Evolutionary conservation across 2,113 vertebrate species (phyloP).

Genomic region (Ascaphus truei): DNA sequence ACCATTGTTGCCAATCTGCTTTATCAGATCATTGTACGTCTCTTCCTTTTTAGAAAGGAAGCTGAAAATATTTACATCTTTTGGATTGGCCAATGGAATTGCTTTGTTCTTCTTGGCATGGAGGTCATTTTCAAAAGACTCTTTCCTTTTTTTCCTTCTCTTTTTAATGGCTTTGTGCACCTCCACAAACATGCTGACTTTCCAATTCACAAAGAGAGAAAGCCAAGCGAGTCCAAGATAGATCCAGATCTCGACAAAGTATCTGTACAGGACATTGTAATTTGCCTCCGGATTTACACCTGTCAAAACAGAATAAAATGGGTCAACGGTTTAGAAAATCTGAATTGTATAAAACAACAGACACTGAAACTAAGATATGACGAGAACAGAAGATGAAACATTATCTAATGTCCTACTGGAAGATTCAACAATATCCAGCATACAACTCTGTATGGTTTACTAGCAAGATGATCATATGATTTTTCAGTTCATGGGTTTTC

Average conservation of each 20-base stretch:
- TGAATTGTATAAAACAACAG: no score
- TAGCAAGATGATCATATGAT: no score
- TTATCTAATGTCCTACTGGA: no score
- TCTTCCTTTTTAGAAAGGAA: slow-evolving; percentile 92
- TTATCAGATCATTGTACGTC: slow-evolving; percentile 92
- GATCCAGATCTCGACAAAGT: slow-evolving; percentile 97
- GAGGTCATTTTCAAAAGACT: slow-evolving; percentile 79
- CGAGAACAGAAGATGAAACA: no score
- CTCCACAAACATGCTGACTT: slow-evolving; percentile 96
- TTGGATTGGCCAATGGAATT: slow-evolving; percentile 61
- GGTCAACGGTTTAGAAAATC: not conserved
- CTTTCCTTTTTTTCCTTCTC: slow-evolving; percentile 82
- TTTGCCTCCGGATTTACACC: slow-evolving; percentile 87
- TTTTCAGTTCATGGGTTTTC: no score
- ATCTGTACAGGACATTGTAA: slow-evolving; percentile 90
- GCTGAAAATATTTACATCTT: slow-evolving; percentile 89
- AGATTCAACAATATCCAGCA: no score
- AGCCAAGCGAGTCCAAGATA: slow-evolving; percentile 96
- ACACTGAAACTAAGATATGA: no score
- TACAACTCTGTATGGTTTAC: no score
- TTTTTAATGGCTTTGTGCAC: slow-evolving; percentile 98
- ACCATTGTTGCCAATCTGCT: slow-evolving; percentile 83
- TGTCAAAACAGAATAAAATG: slow-evolving; percentile 46
- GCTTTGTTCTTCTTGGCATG: slow-evolving; percentile 69
- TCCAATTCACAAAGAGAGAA: slow-evolving; percentile 96